Evolutionary conservation across 2,888 invertebrate species (phyloP).

Genomic region (Plutella xylostella): DNA sequence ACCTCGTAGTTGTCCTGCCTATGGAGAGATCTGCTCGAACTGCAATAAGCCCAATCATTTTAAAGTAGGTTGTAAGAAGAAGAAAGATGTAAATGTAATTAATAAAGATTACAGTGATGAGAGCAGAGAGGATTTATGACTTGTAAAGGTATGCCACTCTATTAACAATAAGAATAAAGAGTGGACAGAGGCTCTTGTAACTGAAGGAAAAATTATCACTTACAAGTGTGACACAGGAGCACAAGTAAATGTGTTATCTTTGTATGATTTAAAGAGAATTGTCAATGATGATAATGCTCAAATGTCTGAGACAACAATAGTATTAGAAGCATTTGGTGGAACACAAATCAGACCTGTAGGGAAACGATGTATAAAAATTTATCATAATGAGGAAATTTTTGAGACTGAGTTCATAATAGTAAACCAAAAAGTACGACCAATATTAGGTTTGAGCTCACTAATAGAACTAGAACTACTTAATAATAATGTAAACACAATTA

Average conservation of each 20-base stretch:
- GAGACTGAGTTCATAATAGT: conserved; percentile 7
- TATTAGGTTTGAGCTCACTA: conserved; percentile 3
- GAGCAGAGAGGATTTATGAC: not conserved
- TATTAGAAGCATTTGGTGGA: not conserved
- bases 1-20: not conserved
- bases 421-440: conserved; percentile 7
- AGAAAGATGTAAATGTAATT: not conserved
- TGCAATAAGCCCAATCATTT: not conserved
- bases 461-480: conserved; percentile 1
- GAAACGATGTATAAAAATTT: not conserved
- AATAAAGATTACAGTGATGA: not conserved
- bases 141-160: not conserved
- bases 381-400: not conserved
- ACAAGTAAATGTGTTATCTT: not conserved
- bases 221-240: not conserved
- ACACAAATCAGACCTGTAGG: not conserved
- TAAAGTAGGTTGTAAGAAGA: not conserved
- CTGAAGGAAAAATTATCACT: not conserved
- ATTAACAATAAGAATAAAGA: not conserved
- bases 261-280: not conserved
- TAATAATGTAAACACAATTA: not conserved
- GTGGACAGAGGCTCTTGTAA: not conserved
- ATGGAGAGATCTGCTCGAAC: not conserved
- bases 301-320: not conserved
- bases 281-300: not conserved